Percentiles rank a stretch among this genome's conserved stretches.
Evolutionary conservation across 2,113 vertebrate species (phyloP).

Genomic region (Gallinago media): DNA sequence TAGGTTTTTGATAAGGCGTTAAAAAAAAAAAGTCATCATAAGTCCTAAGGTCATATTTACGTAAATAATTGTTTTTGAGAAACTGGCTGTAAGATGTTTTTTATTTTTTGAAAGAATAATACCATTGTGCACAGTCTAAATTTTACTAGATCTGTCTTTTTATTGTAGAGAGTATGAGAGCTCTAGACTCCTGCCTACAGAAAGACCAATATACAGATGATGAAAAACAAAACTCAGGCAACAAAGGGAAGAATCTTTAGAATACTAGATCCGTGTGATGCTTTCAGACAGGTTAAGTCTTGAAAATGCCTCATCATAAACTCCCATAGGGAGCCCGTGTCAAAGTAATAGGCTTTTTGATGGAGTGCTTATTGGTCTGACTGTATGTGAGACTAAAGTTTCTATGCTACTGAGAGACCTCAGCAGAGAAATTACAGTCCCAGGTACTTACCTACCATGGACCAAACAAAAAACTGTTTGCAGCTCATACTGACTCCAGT

Average conservation of each 20-base stretch:
- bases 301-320: neutral
- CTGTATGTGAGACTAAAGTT: neutral
- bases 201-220: neutral
- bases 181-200: neutral
- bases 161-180: neutral
- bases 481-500: neutral
- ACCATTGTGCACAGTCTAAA: neutral
- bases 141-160: neutral
- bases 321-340: neutral
- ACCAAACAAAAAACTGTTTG: neutral
- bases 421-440: neutral
- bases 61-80: neutral
- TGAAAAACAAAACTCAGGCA: neutral
- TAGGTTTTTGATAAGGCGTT: neutral
- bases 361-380: neutral
- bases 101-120: neutral
- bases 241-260: neutral
- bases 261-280: neutral
- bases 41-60: neutral
- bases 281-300: neutral
- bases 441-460: neutral
- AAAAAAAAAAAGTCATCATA: neutral
- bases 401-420: neutral
- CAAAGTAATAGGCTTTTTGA: neutral
- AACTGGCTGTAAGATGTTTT: neutral